Conservation (phyloP, 2,888 invertebrate genomes). For the Pseudoips prasinana region DNA sequence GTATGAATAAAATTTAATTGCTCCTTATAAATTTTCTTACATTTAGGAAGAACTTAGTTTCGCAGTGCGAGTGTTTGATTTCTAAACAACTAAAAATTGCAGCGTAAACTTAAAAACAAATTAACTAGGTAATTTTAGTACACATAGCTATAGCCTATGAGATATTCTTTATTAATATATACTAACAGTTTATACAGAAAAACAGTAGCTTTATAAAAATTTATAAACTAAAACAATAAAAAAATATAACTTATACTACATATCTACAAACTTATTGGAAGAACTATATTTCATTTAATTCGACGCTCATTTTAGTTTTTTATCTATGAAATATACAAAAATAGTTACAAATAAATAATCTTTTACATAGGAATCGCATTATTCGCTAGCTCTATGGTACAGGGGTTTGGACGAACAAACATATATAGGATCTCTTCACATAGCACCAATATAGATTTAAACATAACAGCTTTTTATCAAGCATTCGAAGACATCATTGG, state of each 20-base stretch:
- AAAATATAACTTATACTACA: slow-evolving; percentile 53
- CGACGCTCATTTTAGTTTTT: slow-evolving; percentile 44
- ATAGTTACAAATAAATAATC: slow-evolving; percentile 79
- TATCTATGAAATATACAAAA: slow-evolving; percentile 70
- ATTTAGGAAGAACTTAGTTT: slow-evolving; percentile 72
- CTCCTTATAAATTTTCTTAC: slow-evolving; percentile 77
- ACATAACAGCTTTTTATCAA: slow-evolving; percentile 34
- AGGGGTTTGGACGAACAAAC: slow-evolving; percentile 45
- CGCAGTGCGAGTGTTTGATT: slow-evolving; percentile 69
- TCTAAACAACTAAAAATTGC: slow-evolving; percentile 57
- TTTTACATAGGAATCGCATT: slow-evolving; percentile 66
- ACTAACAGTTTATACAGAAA: slow-evolving; percentile 76
- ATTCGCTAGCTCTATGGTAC: slow-evolving; percentile 47
- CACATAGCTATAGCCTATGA: slow-evolving; percentile 62
- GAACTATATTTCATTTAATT: slow-evolving; percentile 53
- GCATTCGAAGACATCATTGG: no score
- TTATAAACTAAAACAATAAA: slow-evolving; percentile 41
- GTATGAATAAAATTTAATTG: slow-evolving; percentile 76
- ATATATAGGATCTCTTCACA: slow-evolving; percentile 42
- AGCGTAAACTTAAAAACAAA: slow-evolving; percentile 60
- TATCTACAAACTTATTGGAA: slow-evolving; percentile 76
- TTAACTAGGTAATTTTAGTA: slow-evolving; percentile 65
- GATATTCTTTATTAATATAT: slow-evolving; percentile 61
- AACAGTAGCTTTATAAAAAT: slow-evolving; percentile 46
- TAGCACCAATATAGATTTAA: slow-evolving; percentile 54